A percentile compares a stretch with the other conserved stretches of the same genome.
Conservation (phyloP, 2,888 invertebrate species). For the Periphyllus acericola region DNA sequence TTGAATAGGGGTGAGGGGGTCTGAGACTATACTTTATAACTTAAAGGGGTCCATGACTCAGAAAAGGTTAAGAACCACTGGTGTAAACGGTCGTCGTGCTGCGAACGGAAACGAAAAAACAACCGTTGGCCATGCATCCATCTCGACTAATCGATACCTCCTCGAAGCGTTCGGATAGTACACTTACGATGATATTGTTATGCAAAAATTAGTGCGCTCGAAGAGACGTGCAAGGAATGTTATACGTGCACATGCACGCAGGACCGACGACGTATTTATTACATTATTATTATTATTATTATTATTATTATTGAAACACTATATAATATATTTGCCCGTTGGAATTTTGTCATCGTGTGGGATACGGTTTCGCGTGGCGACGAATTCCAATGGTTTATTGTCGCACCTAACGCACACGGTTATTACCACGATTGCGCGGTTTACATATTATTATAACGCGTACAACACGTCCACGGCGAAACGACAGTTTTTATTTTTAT, state of each 20-base stretch:
- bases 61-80: too few relatives aligned
- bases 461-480: not conserved
- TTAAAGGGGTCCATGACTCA: too few relatives aligned
- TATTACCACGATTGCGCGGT: not conserved
- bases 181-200: not conserved
- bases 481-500: not conserved
- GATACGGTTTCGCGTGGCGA: not conserved
- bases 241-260: not conserved
- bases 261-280: too few relatives aligned
- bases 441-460: not conserved
- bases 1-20: too few relatives aligned
- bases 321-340: not conserved
- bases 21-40: too few relatives aligned
- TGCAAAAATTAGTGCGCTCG: not conserved
- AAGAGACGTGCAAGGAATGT: not conserved
- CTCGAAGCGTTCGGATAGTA: not conserved
- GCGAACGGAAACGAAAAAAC: too few relatives aligned
- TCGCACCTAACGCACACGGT: not conserved
- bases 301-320: not conserved
- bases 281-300: not conserved
- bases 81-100: too few relatives aligned
- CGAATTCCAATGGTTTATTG: constrained; percentile 1
- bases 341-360: not conserved
- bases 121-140: not conserved
- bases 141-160: not conserved